Evolutionary conservation across 1,140 invertebrate genomes (phyloP).

Genomic region (Dendroctonus valens): DNA sequence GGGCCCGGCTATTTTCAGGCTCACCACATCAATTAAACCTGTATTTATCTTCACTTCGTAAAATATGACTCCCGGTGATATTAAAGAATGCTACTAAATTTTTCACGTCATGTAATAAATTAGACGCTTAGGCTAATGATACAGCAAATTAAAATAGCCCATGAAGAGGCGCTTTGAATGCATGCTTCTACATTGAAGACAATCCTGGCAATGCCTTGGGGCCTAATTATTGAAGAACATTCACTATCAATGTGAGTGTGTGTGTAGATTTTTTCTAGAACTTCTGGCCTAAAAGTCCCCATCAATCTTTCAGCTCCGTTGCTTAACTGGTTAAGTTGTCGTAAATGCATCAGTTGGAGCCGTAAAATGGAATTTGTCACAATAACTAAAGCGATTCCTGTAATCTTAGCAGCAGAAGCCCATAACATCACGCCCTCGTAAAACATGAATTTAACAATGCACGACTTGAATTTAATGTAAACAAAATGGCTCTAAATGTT

Average conservation of each 20-base stretch:
- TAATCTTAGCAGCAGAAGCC: no score
- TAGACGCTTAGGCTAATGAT: constrained; percentile 10
- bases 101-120: constrained; percentile 22
- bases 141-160: constrained; percentile 23
- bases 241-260: no score
- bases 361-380: no score
- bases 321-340: no score
- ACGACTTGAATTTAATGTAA: constrained; percentile 3
- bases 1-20: constrained; percentile 1
- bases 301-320: not conserved
- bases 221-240: no score
- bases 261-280: not conserved
- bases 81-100: constrained; percentile 28
- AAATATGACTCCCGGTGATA: constrained; percentile 23
- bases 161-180: not conserved
- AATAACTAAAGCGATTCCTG: no score
- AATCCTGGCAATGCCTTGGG: no score
- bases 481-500: constrained; percentile 1
- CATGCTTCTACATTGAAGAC: no score
- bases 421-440: constrained; percentile 3
- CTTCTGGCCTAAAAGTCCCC: not conserved
- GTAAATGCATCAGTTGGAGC: no score
- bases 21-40: constrained; percentile 8
- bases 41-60: constrained; percentile 22
- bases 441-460: constrained; percentile 5